Percentiles rank a stretch among this genome's conserved stretches.
These are phyloP conservation scores for Epicauta chinensis DNA, from an alignment of 1,140 invertebrate genomes.

Conservation along the genomic window DNA sequence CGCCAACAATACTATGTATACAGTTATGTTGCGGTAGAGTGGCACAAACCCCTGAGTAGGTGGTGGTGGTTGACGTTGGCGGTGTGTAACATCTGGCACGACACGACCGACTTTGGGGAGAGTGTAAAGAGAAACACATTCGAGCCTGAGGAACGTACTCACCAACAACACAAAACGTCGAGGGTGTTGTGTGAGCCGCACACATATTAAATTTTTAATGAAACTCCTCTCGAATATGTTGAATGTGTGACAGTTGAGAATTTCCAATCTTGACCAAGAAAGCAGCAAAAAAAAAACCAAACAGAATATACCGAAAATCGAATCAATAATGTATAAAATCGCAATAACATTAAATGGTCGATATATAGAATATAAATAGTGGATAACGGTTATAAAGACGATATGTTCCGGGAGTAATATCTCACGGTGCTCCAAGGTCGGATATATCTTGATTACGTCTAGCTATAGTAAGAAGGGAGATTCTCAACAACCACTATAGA, in stretches of 20 bases:
- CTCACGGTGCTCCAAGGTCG: conserved; percentile 34
- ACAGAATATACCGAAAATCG: too few relatives aligned
- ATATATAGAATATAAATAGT: conserved; percentile 30
- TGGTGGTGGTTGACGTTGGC: not conserved
- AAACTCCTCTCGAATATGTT: not conserved
- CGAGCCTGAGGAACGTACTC: too few relatives aligned
- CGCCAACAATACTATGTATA: not conserved
- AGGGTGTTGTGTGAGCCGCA: not conserved
- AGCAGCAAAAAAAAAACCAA: too few relatives aligned
- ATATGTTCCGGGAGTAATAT: conserved; percentile 34
- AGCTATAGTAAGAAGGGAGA: conserved; percentile 3
- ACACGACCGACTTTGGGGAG: not conserved
- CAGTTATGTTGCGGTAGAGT: not conserved
- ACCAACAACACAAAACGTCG: too few relatives aligned
- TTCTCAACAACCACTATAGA: too few relatives aligned
- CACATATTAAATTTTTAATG: conserved; percentile 4
- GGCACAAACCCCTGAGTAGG: not conserved
- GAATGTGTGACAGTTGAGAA: too few relatives aligned
- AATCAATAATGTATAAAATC: not conserved
- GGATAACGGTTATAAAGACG: conserved; percentile 30
- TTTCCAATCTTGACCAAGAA: too few relatives aligned
- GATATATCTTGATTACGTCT: conserved; percentile 39
- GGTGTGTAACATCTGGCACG: conserved; percentile 2
- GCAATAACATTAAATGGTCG: conserved; percentile 20
- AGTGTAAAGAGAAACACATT: not conserved